These are phyloP conservation scores for Pocillopora verrucosa DNA, from an alignment of 64 coral and sea anemone genomes.

Conservation along the genomic window DNA sequence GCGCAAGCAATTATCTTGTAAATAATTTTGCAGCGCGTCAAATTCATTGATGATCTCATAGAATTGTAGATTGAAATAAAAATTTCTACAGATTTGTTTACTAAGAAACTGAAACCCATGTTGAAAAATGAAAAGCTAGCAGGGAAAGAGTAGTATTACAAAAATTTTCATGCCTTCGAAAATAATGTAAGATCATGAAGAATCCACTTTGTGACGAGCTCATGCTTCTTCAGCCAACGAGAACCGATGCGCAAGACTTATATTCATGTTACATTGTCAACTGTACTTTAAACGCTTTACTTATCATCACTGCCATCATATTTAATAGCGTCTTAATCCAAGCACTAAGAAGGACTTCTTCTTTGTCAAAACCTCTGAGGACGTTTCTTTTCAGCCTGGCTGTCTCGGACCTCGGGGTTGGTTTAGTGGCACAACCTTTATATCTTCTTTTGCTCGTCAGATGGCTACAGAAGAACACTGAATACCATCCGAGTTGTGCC, in stretches of 20 bases:
- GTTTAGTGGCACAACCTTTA: background rate
- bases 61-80: too few relatives aligned
- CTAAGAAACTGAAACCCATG: too few relatives aligned
- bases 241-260: background rate
- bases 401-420: constrained; percentile 1
- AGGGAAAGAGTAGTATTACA: too few relatives aligned
- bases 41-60: too few relatives aligned
- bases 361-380: background rate
- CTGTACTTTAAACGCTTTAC: background rate
- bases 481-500: background rate
- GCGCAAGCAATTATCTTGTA: too few relatives aligned
- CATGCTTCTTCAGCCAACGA: background rate
- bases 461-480: too few relatives aligned
- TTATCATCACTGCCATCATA: background rate
- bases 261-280: background rate
- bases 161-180: too few relatives aligned
- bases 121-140: too few relatives aligned
- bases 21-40: too few relatives aligned
- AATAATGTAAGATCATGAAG: background rate
- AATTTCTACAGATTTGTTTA: too few relatives aligned
- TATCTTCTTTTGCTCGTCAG: too few relatives aligned
- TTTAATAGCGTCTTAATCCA: background rate
- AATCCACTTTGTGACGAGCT: background rate
- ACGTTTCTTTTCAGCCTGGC: background rate
- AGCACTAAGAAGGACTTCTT: background rate